Conservation (phyloP, 1,140 invertebrate species). For the Drosophila erecta region DNA sequence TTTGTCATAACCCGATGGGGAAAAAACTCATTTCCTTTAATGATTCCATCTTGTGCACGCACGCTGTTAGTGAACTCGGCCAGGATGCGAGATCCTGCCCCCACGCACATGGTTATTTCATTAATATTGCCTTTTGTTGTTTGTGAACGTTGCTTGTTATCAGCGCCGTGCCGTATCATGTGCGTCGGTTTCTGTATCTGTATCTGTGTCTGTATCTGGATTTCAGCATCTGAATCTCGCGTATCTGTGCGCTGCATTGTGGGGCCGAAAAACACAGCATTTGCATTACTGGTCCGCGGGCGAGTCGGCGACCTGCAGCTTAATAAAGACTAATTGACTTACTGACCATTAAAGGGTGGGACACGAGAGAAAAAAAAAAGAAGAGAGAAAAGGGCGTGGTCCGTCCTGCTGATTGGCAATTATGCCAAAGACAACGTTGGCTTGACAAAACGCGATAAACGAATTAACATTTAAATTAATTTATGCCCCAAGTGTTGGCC, state of each 20-base stretch:
- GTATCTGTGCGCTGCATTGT: constrained; percentile 61
- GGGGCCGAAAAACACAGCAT: constrained; percentile 71
- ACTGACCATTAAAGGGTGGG: constrained; percentile 47
- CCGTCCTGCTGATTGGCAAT: constrained; percentile 66
- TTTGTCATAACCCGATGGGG: constrained; percentile 83
- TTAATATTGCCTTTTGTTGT: constrained; percentile 83
- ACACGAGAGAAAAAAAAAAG: background rate
- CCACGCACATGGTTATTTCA: constrained; percentile 81
- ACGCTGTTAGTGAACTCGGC: constrained; percentile 52
- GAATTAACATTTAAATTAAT: constrained; percentile 82
- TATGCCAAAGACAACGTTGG: constrained; percentile 51
- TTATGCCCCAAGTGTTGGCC: constrained; percentile 58
- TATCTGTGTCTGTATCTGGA: constrained; percentile 36
- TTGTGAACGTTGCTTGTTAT: constrained; percentile 83
- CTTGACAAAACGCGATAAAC: constrained; percentile 70
- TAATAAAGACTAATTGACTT: constrained; percentile 83
- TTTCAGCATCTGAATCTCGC: constrained; percentile 25
- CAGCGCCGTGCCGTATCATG: constrained; percentile 71
- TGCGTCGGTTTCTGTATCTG: constrained; percentile 46
- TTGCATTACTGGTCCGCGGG: constrained; percentile 66
- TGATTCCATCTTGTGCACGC: constrained; percentile 80
- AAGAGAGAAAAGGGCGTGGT: background rate
- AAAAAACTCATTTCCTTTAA: constrained; percentile 83
- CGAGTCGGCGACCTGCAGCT: constrained; percentile 46
- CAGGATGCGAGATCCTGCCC: constrained; percentile 33